Base-by-base conservation (phyloP, 2,888 invertebrate genomes). In the Nycteola revayana region DNA sequence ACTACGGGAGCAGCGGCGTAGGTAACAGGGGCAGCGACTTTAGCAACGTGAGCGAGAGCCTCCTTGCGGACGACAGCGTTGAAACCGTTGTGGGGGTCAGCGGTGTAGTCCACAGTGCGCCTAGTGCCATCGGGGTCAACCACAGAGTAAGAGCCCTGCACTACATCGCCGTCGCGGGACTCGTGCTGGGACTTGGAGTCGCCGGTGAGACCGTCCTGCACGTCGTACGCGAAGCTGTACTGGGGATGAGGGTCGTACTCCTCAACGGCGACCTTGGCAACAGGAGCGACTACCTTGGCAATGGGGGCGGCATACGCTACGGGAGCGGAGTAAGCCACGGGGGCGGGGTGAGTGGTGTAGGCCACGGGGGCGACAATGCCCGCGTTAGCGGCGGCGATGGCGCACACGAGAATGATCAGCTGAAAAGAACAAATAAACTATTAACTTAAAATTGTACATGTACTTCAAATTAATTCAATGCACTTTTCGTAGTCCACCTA, bases 101-200 rank as follows among this genome's bases (percentile, higher is more conserved):
- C 87, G 36, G 82, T 83, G 71, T 89, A 89, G 41, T 89, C 87
- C 2, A 89, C 89, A 29, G 75, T 85, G 46, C 89, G 81, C 62
- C 74, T 79, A 56, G 75, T 81, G 48, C 89, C 89, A 47, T 89
- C 89, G 32, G 89, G 70, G 42, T 89, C 89, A 21, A 75, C 72
- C 6, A 89, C 69, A 32, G 87, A 86, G 74, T 89, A 89, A 33
- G 83, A 81, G 31, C 89, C 89, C 48, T 80, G 78, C 9, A 89
- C 89, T 21, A 79, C 76, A 49, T 89, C 87, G 29, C 89, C 89
- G 37, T 76, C 75, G 41, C 89, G 81, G 41, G 57, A 66, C 67
- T 89, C 89, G 39, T 79, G 77, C 64, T 89, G 89, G 60, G 73
- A 75, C 66, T 89, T 89, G 40, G 72, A 75, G 69, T 90, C 89